Evolutionary conservation across 2,113 vertebrate species (phyloP), one percentile per base, ranked within the genome.

Genomic region (Rhodinocichla rosea): DNA sequence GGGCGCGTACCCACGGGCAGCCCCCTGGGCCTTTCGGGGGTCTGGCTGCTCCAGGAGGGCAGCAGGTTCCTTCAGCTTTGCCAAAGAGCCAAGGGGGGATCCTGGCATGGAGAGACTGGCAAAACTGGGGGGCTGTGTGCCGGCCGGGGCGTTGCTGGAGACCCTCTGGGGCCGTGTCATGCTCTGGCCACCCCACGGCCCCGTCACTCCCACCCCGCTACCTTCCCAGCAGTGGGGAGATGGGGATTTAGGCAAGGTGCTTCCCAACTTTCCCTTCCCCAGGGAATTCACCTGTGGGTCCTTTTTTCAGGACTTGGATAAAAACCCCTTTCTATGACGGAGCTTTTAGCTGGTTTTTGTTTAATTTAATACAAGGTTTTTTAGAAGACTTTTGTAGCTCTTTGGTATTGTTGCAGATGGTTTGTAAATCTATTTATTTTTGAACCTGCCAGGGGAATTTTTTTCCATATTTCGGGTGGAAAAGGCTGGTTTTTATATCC

Each of bases 401-500:
- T 98, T 97, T 97, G 96, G 92, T 98, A 98, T 89, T 56, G 83
- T 83, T n/a, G 83, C 95, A 71, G 71, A 69, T 75, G 65, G 92
- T 97, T 98, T 98, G 97, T 98, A 98, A 97, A 96, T 95, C 76
- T 98, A 98, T 98, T 98, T 98, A 98, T 98, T 98, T 97, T 98
- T 98, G 95, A 94, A 97, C 69, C 57, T 76, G 57, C 12, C 71
- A 77, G 32, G 80, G 86, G 56, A 4, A 49, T 7, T 95, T 94
- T 95, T 95, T 97, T 94, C 92, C 70, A 68, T 97, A 97, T 97
- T 95, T 96, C 40, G 42, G 64, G 88, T 7, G 67, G 63, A 76
- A 95, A 86, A 87, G 70, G 76, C 81, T 68, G 87, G 44, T 89
- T 98, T 98, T 98, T 98, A 97, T 97, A 98, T 70, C 89, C 70